Evolutionary conservation across 2,888 invertebrate genomes (phyloP), one percentile per base, ranked within the genome.

Genomic region (Antheraea assamensis): DNA sequence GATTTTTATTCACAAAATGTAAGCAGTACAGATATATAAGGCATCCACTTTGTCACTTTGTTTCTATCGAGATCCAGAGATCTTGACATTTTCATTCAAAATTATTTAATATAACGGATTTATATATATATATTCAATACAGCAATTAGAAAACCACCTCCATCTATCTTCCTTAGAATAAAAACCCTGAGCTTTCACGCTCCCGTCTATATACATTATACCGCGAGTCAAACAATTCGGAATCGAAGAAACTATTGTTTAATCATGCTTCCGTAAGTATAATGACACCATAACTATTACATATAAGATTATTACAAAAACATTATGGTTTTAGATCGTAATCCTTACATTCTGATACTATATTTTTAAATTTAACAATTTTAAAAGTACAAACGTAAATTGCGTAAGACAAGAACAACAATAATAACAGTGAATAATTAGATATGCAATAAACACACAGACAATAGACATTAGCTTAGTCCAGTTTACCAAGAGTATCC

Each of bases 191-290:
- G 17, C 7, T 31, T 30, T 35, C 71, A 7, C 74, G 72, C 24
- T 75, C 75, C 17, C 75, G 73, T n/a, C 74, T 73, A 72, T 75
- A 75, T 0, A 77, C 74, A 27, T 72, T 31, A 19, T 76, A 76
- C 13, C 72, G 31, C 3, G 73, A 70, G 58, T 74, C 73, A 74
- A 77, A 75, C 17, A 74, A 68, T 21, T 76, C 75, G 1, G 72
- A 75, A 21, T 66, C 27, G 3, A 3, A 66, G 52, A 77, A 17
- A 7, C 75, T 73, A 47, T 74, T 70, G 5, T 72, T 17, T 15
- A 77, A 55, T 75, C 74, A 76, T 5, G 76, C 73, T 58, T 75
- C 75, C 3, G 74, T 74, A 17, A 76, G 30, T 15, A 77, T 64
- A 21, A 74, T 74, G n/a, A 75, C 19, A 68, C 74, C 71, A 70